A percentile compares a stretch with the other conserved stretches of the same genome.
These are phyloP conservation scores for Drosophila mauritiana DNA, from an alignment of 1,140 invertebrate species.

Conservation along the genomic window DNA sequence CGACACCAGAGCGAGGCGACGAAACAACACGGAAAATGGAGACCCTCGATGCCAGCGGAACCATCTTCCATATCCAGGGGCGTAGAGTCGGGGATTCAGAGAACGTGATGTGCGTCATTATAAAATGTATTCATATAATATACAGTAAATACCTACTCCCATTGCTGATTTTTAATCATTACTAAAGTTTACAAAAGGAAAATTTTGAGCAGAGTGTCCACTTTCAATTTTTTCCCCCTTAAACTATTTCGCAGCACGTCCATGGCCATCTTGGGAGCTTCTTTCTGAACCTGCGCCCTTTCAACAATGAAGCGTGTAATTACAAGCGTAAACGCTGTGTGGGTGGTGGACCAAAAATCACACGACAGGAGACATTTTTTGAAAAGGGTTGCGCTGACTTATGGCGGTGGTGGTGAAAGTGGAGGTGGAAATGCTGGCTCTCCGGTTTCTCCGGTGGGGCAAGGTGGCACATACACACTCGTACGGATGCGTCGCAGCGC, in stretches of 20 bases:
- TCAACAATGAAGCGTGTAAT: conserved; percentile 84
- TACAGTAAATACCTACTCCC: too few relatives aligned
- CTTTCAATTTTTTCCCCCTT: too few relatives aligned
- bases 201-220: too few relatives aligned
- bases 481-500: conserved; percentile 73
- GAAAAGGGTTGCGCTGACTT: conserved; percentile 78
- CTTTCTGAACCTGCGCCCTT: conserved; percentile 26
- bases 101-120: not conserved
- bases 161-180: not conserved
- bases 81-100: not conserved
- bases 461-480: conserved; percentile 55
- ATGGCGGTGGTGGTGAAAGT: conserved; percentile 33
- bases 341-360: conserved; percentile 60
- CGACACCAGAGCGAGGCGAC: conserved; percentile 79
- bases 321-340: conserved; percentile 80
- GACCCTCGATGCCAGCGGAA: conserved; percentile 46
- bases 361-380: conserved; percentile 75
- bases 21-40: conserved; percentile 79
- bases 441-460: conserved; percentile 15
- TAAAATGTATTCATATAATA: too few relatives aligned
- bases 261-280: conserved; percentile 23
- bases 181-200: not conserved
- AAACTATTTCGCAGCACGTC: not conserved
- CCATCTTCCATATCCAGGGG: conserved; percentile 18
- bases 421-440: not conserved